phyloP scores from a whole-genome alignment of 2,888 invertebrate species.

The Elegia similella region DNA sequence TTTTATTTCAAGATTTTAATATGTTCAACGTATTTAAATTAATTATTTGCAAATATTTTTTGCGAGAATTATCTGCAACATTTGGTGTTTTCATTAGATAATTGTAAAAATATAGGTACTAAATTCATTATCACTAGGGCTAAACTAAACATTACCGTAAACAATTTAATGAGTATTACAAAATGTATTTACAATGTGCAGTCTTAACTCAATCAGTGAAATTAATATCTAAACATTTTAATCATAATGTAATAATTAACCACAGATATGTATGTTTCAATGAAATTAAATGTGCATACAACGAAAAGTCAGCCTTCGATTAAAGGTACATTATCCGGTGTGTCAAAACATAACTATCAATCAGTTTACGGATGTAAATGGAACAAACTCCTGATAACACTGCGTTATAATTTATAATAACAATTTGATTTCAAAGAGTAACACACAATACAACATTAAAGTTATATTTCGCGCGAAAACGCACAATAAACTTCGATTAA shows the following conservation, averaged over 20 bases:
- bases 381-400: constrained; percentile 26
- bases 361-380: no score
- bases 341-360: not conserved
- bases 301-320: not conserved
- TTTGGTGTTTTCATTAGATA: not conserved
- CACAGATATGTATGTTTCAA: constrained; percentile 57
- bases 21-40: no score
- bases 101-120: not conserved
- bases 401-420: constrained; percentile 37
- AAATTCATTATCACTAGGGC: constrained; percentile 27
- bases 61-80: not conserved
- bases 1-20: no score
- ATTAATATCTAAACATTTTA: constrained; percentile 43
- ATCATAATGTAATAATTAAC: constrained; percentile 52
- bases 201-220: constrained; percentile 61
- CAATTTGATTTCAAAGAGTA: constrained; percentile 47
- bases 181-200: constrained; percentile 65
- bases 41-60: not conserved
- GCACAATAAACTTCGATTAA: constrained; percentile 16
- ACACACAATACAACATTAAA: constrained; percentile 56
- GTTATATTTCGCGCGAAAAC: constrained; percentile 22
- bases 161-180: constrained; percentile 50
- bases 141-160: constrained; percentile 32
- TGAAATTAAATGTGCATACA: constrained; percentile 8
- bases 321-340: not conserved